Conservation (phyloP, 2,113 vertebrate species). For the Brachionichthys hirsutus region DNA sequence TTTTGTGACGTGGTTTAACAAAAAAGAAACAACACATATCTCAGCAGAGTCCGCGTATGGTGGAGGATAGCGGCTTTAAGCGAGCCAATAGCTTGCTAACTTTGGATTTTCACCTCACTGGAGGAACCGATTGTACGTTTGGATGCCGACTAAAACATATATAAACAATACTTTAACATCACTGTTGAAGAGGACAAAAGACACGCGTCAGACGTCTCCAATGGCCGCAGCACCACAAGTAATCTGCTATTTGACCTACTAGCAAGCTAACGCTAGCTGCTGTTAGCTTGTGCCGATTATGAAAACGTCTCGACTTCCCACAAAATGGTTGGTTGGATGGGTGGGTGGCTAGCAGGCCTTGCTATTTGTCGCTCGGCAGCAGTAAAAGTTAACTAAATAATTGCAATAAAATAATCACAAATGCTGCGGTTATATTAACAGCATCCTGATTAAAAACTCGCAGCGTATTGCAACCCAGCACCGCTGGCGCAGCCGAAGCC, state of each 20-base stretch:
- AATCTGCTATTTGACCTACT: background rate
- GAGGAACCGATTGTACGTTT: background rate
- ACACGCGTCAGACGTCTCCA: too few relatives aligned
- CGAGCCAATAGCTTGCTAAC: constrained; percentile 36
- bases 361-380: constrained; percentile 29
- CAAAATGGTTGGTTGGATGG: constrained; percentile 67
- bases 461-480: too few relatives aligned
- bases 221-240: background rate
- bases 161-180: background rate
- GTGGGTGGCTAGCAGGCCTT: constrained; percentile 56
- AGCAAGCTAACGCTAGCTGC: constrained; percentile 31
- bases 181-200: background rate
- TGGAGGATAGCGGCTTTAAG: constrained; percentile 9
- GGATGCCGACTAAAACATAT: background rate
- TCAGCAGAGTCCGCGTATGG: background rate
- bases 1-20: background rate
- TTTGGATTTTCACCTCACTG: constrained; percentile 9
- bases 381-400: constrained; percentile 48
- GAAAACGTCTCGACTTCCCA: constrained; percentile 70
- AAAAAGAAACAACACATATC: background rate
- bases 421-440: background rate
- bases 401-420: background rate
- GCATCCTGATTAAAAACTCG: too few relatives aligned
- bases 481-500: background rate
- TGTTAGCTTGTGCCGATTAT: constrained; percentile 42